Conservation (phyloP, 53 echinoderm and acorn worm genomes). For the Temnopleurus reevesii region DNA sequence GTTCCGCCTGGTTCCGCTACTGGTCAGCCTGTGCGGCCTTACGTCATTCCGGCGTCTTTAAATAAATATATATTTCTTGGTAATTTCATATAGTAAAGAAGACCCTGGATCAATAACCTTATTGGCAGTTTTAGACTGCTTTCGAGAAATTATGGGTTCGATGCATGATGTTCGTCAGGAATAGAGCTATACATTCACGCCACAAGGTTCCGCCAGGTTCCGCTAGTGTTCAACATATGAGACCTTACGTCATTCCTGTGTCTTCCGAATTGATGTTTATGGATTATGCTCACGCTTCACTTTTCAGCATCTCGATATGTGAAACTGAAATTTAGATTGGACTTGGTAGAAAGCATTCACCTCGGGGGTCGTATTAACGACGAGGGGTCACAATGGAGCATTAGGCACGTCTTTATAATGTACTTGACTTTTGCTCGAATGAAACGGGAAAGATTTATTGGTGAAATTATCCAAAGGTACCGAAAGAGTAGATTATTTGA, state of each 20-base stretch:
- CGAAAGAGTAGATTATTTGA: neutral
- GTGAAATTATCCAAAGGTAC: neutral
- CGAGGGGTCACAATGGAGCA: neutral
- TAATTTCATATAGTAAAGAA: too few relatives aligned
- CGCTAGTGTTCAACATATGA: neutral
- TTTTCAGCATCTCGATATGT: too few relatives aligned
- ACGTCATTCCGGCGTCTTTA: neutral
- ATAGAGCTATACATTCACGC: conserved; percentile 3
- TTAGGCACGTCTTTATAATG: neutral
- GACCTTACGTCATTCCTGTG: neutral
- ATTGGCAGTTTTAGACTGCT: too few relatives aligned
- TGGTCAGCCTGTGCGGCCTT: neutral
- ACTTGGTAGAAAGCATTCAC: neutral
- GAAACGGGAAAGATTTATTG: neutral
- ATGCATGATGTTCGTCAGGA: neutral
- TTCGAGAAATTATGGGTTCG: too few relatives aligned
- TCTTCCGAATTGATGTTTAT: too few relatives aligned
- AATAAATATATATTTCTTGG: neutral
- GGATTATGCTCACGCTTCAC: too few relatives aligned
- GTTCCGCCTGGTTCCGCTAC: too few relatives aligned
- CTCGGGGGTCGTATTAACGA: conserved; percentile 22
- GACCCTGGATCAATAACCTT: too few relatives aligned
- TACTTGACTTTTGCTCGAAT: conserved; percentile 31
- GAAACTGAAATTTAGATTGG: too few relatives aligned
- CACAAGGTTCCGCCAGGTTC: neutral